Evolutionary conservation across 2,888 invertebrate genomes (phyloP), one percentile per base, ranked within the genome.

Genomic region (Blastobasis adustella): DNA sequence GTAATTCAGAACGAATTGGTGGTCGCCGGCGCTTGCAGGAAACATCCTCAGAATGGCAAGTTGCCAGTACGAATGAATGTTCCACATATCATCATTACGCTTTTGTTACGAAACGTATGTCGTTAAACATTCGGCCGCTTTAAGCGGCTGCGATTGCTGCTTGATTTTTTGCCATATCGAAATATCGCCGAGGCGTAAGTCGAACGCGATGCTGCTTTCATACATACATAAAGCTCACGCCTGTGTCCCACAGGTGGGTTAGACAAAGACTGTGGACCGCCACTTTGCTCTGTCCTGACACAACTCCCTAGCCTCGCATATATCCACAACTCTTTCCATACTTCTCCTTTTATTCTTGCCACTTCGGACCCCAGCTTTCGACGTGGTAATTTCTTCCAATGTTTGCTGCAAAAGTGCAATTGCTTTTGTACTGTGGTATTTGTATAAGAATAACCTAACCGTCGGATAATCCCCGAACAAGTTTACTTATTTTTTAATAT

Each of bases 1-100:
- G 73, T 73, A 71, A 78, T 80, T 76, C 79, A 75, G 71, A 79
- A 79, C 78, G 72, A 79, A 80, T 77, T 72, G 77, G 66, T 61
- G 65, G 62, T 64, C 65, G 69, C 74, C 71, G 73, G 69, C 74
- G 72, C 67, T 80, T 79, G 73, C 73, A 79, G 82, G 81, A 82
- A 82, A 79, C 73, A 71, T 75, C 78, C 73, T 73, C 64, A 54
- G 64, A 72, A 76, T 84, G 85, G 83, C 84, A 78, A 63, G 58
- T 63, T 73, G 84, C 85, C 85, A 85, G 71, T 69, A 63, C 58
- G 73, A 76, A 78, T 76, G 69, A 74, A 71, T 69, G 66, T 66
- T 51, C 49, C 45, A 71, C 66, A 66, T 67, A 70, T 73, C 69
- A 71, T 73, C 71, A 73, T 74, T 71, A 65, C 59, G 54, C 71